Evolutionary conservation across 2,888 invertebrate species (phyloP).

Genomic region (Drosophila bunnanda): DNA sequence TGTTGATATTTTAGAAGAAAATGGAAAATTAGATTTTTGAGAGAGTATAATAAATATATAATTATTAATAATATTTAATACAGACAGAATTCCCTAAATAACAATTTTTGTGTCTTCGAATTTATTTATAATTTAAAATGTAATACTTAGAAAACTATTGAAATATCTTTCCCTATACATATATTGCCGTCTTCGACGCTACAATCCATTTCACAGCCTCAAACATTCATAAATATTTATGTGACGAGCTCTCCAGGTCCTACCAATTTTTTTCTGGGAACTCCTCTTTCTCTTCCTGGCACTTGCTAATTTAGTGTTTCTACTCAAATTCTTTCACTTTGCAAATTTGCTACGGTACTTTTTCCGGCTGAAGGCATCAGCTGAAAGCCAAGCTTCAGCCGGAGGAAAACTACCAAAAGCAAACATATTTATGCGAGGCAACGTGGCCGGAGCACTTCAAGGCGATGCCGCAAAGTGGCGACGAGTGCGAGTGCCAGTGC

Average conservation of each 20-base stretch:
- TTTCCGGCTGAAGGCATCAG: conserved; percentile 35
- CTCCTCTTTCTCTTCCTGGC: conserved; percentile 19
- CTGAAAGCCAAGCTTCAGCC: conserved; percentile 2
- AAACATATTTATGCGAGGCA: conserved; percentile 71
- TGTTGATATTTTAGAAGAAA: too few relatives aligned
- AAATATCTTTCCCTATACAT: neutral
- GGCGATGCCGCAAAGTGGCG: conserved; percentile 59
- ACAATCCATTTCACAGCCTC: conserved; percentile 19
- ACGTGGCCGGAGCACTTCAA: conserved; percentile 66
- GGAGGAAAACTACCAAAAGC: conserved; percentile 20
- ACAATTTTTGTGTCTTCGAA: too few relatives aligned
- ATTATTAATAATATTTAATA: too few relatives aligned
- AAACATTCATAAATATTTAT: conserved; percentile 71
- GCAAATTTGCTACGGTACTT: conserved; percentile 76
- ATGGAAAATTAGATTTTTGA: too few relatives aligned
- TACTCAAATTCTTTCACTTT: conserved; percentile 68
- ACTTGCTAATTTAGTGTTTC: conserved; percentile 57
- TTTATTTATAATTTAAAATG: neutral
- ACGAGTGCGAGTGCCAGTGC: conserved; percentile 30
- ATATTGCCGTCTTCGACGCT: neutral
- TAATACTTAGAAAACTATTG: neutral
- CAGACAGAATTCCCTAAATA: too few relatives aligned
- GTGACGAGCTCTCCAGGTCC: conserved; percentile 41
- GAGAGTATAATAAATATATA: too few relatives aligned
- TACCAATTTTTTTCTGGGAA: conserved; percentile 56